Evolutionary conservation across 1,140 invertebrate species (phyloP).

Genomic region (Pararge aegeria): DNA sequence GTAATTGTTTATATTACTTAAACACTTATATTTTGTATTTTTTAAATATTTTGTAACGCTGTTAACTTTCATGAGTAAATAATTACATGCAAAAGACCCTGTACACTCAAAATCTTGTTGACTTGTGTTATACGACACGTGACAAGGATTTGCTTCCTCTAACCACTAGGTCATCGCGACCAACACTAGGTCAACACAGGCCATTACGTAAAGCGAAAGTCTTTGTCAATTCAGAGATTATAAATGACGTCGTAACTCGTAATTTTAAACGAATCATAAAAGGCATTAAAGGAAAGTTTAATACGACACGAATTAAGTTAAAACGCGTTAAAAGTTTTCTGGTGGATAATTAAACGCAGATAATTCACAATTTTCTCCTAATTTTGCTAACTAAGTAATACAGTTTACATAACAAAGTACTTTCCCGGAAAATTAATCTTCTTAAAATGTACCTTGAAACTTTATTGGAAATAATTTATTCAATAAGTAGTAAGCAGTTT

Average conservation of each 20-base stretch:
- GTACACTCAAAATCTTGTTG: no score
- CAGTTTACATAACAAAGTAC: neutral
- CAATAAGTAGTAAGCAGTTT: neutral
- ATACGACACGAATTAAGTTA: slow-evolving; percentile 20
- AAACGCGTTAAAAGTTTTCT: slow-evolving; percentile 6
- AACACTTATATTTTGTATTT: no score
- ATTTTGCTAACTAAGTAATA: neutral
- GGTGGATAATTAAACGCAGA: neutral
- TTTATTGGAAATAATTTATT: neutral
- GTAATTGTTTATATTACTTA: no score
- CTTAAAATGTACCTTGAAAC: neutral
- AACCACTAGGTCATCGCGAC: neutral
- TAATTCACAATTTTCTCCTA: slow-evolving; percentile 1
- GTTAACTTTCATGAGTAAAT: no score
- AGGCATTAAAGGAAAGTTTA: slow-evolving; percentile 22
- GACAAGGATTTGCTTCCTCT: neutral
- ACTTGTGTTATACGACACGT: neutral
- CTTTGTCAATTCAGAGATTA: slow-evolving; percentile 16
- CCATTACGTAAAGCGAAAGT: slow-evolving; percentile 22
- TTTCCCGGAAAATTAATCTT: no score
- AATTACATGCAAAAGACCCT: no score
- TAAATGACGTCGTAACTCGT: slow-evolving; percentile 2
- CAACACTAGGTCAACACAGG: neutral
- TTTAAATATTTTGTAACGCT: no score
- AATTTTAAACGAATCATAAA: slow-evolving; percentile 20